Conservation (phyloP, 2,888 invertebrate species). For the Trachelus iudaicus region DNA sequence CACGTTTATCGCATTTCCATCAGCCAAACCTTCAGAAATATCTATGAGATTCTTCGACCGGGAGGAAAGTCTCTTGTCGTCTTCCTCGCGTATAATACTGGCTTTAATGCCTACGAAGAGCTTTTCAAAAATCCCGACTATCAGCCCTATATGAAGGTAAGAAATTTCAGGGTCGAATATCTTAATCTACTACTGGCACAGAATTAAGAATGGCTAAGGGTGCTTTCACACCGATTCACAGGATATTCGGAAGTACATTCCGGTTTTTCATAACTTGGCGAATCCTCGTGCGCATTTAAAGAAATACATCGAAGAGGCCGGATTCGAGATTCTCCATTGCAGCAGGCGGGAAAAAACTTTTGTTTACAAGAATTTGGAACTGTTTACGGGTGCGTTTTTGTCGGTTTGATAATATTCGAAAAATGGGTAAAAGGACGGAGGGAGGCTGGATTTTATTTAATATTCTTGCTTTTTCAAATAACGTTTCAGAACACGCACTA, state of each 20-base stretch:
- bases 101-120: conserved; percentile 77
- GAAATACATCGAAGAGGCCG: conserved; percentile 69
- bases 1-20: neutral
- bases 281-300: conserved; percentile 71
- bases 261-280: conserved; percentile 74
- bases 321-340: conserved; percentile 73
- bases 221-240: conserved; percentile 30
- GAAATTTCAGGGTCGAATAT: neutral
- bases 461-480: neutral
- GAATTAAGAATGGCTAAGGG: neutral
- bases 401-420: neutral
- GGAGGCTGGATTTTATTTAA: conserved; percentile 42
- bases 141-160: conserved; percentile 72
- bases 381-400: conserved; percentile 70
- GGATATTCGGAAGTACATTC: conserved; percentile 75
- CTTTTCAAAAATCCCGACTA: conserved; percentile 72
- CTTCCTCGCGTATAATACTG: conserved; percentile 76
- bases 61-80: conserved; percentile 77
- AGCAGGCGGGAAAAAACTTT: conserved; percentile 71
- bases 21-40: conserved; percentile 74
- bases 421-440: no score
- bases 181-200: neutral
- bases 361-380: conserved; percentile 70
- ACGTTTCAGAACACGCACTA: conserved; percentile 71
- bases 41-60: conserved; percentile 74